A percentile compares a stretch with the other conserved stretches of the same genome.
These are phyloP conservation scores for Archegozetes longisetosus DNA, from an alignment of 1,140 invertebrate species.

Conservation along the genomic window DNA sequence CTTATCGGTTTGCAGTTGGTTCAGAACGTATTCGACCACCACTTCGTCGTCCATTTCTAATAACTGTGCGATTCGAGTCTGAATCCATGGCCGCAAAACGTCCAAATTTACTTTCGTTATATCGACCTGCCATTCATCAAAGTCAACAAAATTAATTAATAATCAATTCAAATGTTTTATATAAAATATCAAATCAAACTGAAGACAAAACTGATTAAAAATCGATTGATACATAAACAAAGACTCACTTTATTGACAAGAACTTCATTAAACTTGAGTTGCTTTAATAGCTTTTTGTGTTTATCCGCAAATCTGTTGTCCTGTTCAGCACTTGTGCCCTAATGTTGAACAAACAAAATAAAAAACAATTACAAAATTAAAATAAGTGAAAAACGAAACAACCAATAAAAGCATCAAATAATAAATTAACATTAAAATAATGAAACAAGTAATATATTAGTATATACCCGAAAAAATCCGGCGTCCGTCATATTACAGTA, in stretches of 20 bases:
- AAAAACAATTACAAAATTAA: neutral
- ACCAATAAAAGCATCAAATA: too few species aligned
- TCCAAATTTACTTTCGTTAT: slow-evolving; percentile 97
- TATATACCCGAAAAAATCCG: slow-evolving; percentile 37
- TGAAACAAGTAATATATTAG: too few species aligned
- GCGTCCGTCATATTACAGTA: slow-evolving; percentile 36
- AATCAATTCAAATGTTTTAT: too few species aligned
- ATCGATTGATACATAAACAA: neutral
- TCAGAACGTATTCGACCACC: slow-evolving; percentile 95
- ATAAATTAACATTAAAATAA: too few species aligned
- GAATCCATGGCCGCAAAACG: slow-evolving; percentile 97
- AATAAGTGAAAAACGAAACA: slow-evolving; percentile 6
- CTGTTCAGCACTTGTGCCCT: slow-evolving; percentile 96
- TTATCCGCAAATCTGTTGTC: slow-evolving; percentile 98
- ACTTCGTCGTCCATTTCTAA: slow-evolving; percentile 89
- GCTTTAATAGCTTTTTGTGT: slow-evolving; percentile 95
- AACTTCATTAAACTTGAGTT: slow-evolving; percentile 92
- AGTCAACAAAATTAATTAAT: neutral
- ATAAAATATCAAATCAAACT: slow-evolving; percentile 13
- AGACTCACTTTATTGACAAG: slow-evolving; percentile 50
- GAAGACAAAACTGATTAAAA: neutral
- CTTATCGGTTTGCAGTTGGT: slow-evolving; percentile 83
- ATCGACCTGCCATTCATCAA: slow-evolving; percentile 74
- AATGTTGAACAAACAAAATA: slow-evolving; percentile 18
- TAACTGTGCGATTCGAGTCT: slow-evolving; percentile 83